Percentiles rank a stretch among this genome's conserved stretches.
These are phyloP conservation scores for Muscidifurax raptorellus DNA, from an alignment of 1,140 invertebrate genomes.

Conservation along the genomic window DNA sequence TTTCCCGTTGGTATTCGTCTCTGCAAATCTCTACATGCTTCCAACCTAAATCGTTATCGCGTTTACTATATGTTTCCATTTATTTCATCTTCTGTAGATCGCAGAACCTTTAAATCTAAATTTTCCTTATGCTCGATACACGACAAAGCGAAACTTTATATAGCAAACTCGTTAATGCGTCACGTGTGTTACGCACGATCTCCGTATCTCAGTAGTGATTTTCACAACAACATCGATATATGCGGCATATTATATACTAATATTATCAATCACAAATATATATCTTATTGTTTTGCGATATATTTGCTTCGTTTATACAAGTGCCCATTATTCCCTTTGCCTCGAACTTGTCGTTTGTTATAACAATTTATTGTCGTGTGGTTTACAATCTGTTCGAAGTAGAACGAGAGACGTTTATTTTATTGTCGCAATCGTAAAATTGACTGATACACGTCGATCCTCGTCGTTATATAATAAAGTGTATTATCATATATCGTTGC, in stretches of 20 bases:
- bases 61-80: conserved; percentile 63
- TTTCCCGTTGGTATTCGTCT: background rate
- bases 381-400: background rate
- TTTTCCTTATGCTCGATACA: conserved; percentile 10
- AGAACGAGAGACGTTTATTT: background rate
- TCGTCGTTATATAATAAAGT: background rate
- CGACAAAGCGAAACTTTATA: conserved; percentile 12
- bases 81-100: conserved; percentile 61
- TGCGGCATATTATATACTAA: background rate
- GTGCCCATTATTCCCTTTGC: conserved; percentile 10
- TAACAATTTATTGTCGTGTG: conserved; percentile 25
- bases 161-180: conserved; percentile 32
- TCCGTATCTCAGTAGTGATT: background rate
- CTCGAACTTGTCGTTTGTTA: conserved; percentile 14
- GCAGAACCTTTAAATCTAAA: conserved; percentile 22
- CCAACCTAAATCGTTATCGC: background rate
- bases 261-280: conserved; percentile 5
- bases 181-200: background rate
- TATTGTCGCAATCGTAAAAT: conserved; percentile 7
- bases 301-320: conserved; percentile 5
- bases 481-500: background rate
- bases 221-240: background rate
- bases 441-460: background rate
- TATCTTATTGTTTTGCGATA: conserved; percentile 18
- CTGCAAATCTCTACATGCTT: conserved; percentile 40